Percentiles rank a stretch among this genome's conserved stretches.
Conservation (phyloP, 2,113 vertebrate species). For the Hirundichthys speculiger region DNA sequence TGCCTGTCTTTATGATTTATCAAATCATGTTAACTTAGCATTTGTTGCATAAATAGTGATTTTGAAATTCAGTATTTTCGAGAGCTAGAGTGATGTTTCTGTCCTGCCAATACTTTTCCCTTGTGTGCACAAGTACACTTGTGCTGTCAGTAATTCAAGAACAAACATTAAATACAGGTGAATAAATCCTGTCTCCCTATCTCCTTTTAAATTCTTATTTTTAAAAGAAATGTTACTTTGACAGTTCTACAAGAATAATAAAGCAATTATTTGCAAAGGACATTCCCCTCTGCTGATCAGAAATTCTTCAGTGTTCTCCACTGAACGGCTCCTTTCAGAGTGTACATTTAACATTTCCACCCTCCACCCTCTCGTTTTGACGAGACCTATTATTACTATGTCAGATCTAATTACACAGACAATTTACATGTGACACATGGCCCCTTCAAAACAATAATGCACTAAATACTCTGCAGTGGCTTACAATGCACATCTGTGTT, state of each 20-base stretch:
- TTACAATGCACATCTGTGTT: slow-evolving; percentile 34
- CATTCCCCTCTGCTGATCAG: not conserved
- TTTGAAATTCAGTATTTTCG: too few relatives aligned
- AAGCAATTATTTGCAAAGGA: not conserved
- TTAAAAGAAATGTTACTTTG: slow-evolving; percentile 9
- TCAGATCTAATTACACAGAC: slow-evolving; percentile 71
- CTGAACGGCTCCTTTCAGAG: slow-evolving; percentile 29
- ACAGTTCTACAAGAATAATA: slow-evolving; percentile 9
- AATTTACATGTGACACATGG: slow-evolving; percentile 57
- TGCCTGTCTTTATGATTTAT: too few relatives aligned
- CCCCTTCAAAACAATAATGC: slow-evolving; percentile 67
- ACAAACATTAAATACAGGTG: too few relatives aligned
- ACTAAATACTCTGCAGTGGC: slow-evolving; percentile 47
- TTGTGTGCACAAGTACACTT: too few relatives aligned
- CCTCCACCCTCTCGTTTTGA: slow-evolving; percentile 53
- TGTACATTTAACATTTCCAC: slow-evolving; percentile 37
- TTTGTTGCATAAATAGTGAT: too few relatives aligned
- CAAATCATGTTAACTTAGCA: too few relatives aligned
- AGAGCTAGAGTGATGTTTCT: too few relatives aligned
- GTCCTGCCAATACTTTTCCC: too few relatives aligned
- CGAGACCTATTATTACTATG: slow-evolving; percentile 65
- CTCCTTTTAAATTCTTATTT: not conserved
- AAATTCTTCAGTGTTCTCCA: slow-evolving; percentile 23
- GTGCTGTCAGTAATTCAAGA: too few relatives aligned
- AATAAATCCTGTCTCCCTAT: too few relatives aligned